A percentile compares a stretch with the other conserved stretches of the same genome.
Conservation (phyloP, 2,888 invertebrate genomes). For the Nezara viridula region DNA sequence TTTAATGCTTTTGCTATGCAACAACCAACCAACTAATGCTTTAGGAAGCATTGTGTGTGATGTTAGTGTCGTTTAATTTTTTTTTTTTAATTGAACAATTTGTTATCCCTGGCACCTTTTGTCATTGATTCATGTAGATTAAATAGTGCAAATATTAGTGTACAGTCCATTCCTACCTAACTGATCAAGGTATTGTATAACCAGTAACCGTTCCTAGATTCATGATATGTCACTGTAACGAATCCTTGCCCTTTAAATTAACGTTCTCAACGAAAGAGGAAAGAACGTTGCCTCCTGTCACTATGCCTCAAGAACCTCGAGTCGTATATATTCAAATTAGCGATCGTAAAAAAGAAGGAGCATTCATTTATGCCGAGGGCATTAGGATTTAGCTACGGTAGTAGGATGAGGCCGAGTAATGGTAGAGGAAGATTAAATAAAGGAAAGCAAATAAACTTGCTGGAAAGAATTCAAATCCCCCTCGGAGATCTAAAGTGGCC, state of each 20-base stretch:
- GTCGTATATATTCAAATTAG: slow-evolving; percentile 23
- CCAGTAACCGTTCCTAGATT: background rate
- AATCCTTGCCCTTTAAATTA: background rate
- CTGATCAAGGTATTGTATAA: background rate
- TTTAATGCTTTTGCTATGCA: no score
- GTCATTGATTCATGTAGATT: no score
- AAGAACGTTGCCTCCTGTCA: background rate
- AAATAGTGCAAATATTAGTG: no score
- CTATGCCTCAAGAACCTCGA: background rate
- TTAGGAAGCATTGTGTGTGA: no score
- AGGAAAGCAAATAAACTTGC: slow-evolving; percentile 27
- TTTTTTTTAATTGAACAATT: no score
- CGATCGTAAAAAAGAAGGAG: slow-evolving; percentile 28
- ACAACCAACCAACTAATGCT: no score
- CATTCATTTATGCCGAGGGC: slow-evolving; percentile 20
- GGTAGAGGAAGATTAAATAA: background rate
- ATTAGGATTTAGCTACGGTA: slow-evolving; percentile 32
- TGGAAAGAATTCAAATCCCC: slow-evolving; percentile 35
- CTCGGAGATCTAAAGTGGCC: slow-evolving; percentile 38
- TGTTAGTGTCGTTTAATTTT: no score
- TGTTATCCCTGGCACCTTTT: no score
- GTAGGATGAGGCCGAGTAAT: slow-evolving; percentile 28
- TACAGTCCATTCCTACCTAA: no score
- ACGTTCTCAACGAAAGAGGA: background rate
- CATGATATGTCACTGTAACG: background rate